phyloP scores from a whole-genome alignment of 2,888 invertebrate species.

The Lycia hirtaria region DNA sequence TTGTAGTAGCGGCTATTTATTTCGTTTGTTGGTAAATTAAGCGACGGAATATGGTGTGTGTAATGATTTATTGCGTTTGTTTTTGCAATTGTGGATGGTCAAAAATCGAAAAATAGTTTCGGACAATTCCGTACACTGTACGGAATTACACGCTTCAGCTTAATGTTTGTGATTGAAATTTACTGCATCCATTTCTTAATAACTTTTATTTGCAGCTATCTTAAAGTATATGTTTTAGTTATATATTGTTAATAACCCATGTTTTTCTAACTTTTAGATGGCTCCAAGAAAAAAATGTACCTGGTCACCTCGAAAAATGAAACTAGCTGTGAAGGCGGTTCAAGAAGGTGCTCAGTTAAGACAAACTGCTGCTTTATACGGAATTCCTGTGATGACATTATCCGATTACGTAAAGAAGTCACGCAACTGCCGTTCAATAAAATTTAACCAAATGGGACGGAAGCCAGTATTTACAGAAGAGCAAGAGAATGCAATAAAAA shows the following conservation, averaged over 20 bases:
- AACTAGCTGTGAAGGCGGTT: slow-evolving; percentile 1
- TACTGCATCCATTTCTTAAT: background rate
- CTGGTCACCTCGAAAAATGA: slow-evolving; percentile 7
- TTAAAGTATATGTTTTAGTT: background rate
- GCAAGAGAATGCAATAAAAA: background rate
- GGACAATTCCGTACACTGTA: background rate
- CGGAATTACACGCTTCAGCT: background rate
- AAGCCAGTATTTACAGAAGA: slow-evolving; percentile 1
- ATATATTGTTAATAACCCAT: background rate
- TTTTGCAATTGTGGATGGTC: background rate
- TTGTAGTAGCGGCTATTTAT: background rate
- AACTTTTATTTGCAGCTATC: background rate
- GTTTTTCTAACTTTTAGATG: background rate
- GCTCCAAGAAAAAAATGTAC: slow-evolving; percentile 7
- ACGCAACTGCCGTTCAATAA: background rate
- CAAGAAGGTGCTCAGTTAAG: slow-evolving; percentile 1
- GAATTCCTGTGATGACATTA: background rate
- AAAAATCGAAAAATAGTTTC: background rate
- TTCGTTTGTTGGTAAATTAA: background rate
- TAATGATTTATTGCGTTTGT: background rate
- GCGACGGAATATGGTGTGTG: background rate
- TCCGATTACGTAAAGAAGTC: background rate
- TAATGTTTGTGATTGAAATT: background rate
- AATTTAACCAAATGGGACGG: background rate
- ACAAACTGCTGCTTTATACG: background rate